Conservation (phyloP, 2,888 invertebrate genomes). For the Tortrix viridana region DNA sequence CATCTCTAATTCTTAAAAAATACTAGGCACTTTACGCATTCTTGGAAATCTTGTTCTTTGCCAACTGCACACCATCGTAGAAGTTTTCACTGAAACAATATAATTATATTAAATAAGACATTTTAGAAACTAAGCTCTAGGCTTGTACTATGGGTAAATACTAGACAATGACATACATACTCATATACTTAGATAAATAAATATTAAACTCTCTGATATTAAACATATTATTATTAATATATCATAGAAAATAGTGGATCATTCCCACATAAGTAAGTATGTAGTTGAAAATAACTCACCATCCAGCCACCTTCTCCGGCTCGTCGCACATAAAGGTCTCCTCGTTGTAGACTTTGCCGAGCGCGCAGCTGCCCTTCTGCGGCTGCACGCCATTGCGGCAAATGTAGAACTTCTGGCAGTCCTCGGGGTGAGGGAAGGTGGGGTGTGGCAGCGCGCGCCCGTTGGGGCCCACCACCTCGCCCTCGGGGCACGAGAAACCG, state of each 20-base stretch:
- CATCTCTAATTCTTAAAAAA: slow-evolving; percentile 34
- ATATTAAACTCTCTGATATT: too few species aligned
- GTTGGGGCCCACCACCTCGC: slow-evolving; percentile 86
- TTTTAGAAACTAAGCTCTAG: too few species aligned
- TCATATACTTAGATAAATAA: too few species aligned
- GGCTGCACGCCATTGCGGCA: slow-evolving; percentile 91
- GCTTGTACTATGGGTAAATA: too few species aligned
- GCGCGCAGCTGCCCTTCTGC: slow-evolving; percentile 89
- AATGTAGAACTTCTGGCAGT: slow-evolving; percentile 93
- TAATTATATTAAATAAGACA: slow-evolving; percentile 28
- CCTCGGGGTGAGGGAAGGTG: slow-evolving; percentile 90
- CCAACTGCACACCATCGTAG: slow-evolving; percentile 83
- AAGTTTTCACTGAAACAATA: slow-evolving; percentile 87
- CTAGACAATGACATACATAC: too few species aligned
- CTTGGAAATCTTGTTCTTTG: slow-evolving; percentile 75
- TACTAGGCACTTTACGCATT: slow-evolving; percentile 73
- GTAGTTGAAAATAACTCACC: too few species aligned
- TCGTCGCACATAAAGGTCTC: slow-evolving; percentile 90
- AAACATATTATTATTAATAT: too few species aligned
- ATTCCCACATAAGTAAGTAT: too few species aligned
- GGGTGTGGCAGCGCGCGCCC: slow-evolving; percentile 90
- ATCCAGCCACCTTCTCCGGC: slow-evolving; percentile 90
- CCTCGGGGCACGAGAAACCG: slow-evolving; percentile 90
- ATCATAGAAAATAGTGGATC: too few species aligned
- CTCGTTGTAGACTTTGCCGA: slow-evolving; percentile 91